These are phyloP conservation scores for Ascaphus truei DNA, from an alignment of 2,113 vertebrate genomes.

Conservation along the genomic window DNA sequence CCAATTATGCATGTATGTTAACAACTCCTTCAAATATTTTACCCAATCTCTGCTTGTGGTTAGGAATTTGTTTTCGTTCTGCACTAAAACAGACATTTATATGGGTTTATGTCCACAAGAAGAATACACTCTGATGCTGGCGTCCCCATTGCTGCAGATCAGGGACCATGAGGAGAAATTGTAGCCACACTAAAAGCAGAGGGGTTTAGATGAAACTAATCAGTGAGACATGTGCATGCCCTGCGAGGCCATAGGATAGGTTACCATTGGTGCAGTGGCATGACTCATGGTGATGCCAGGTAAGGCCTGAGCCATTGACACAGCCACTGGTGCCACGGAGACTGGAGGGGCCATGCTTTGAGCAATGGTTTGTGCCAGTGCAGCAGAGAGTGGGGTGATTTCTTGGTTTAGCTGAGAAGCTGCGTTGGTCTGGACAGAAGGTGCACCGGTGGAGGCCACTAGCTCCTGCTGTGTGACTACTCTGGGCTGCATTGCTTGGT, in stretches of 20 bases:
- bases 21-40: too few relatives aligned
- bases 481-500: conserved; percentile 86
- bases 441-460: conserved; percentile 75
- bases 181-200: neutral
- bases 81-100: neutral
- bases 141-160: neutral
- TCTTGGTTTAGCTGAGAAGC: conserved; percentile 86
- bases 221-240: conserved; percentile 95
- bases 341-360: conserved; percentile 92
- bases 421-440: conserved; percentile 71
- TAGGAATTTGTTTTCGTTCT: too few relatives aligned
- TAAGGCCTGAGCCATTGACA: conserved; percentile 89
- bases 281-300: conserved; percentile 95
- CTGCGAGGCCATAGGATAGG: conserved; percentile 93
- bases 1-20: neutral
- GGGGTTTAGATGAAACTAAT: conserved; percentile 38
- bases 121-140: neutral
- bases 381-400: conserved; percentile 87
- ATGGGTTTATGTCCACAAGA: neutral
- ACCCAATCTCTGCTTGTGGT: neutral
- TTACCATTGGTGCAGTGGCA: conserved; percentile 92
- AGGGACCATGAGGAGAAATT: neutral
- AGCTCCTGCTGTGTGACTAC: conserved; percentile 88
- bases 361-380: conserved; percentile 90
- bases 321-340: conserved; percentile 89